phyloP scores from a whole-genome alignment of 2,888 invertebrate species.

The Physocephala rufipes region DNA sequence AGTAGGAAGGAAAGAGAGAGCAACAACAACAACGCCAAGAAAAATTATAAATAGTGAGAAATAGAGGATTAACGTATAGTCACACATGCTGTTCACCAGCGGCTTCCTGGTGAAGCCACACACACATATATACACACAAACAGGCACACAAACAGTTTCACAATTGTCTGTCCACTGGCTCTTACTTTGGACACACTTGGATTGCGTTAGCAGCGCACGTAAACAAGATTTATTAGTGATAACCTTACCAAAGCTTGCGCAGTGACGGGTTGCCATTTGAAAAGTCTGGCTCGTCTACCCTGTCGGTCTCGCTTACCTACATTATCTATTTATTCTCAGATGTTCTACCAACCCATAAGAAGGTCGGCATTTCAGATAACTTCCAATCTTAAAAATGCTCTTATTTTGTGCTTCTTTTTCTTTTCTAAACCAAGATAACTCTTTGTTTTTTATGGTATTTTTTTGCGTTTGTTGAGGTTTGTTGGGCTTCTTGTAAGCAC shows the following conservation, averaged over 20 bases:
- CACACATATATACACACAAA: no score
- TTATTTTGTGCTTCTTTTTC: no score
- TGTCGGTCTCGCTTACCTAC: background rate
- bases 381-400: no score
- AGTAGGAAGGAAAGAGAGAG: background rate
- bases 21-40: background rate
- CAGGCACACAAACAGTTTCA: background rate
- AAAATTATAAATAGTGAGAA: background rate
- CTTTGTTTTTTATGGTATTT: no score
- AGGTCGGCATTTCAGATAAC: no score
- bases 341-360: no score
- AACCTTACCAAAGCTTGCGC: background rate
- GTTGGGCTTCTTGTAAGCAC: no score
- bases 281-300: background rate
- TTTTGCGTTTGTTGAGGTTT: no score
- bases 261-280: background rate
- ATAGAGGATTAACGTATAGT: background rate
- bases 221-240: constrained; percentile 19
- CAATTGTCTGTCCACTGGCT: background rate
- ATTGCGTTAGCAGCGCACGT: constrained; percentile 17
- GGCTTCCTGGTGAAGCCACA: background rate
- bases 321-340: background rate
- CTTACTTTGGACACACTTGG: background rate
- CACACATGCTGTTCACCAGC: no score
- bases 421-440: no score